These are phyloP conservation scores for Serrognathus titanus DNA, from an alignment of 2,888 invertebrate genomes.

Conservation along the genomic window DNA sequence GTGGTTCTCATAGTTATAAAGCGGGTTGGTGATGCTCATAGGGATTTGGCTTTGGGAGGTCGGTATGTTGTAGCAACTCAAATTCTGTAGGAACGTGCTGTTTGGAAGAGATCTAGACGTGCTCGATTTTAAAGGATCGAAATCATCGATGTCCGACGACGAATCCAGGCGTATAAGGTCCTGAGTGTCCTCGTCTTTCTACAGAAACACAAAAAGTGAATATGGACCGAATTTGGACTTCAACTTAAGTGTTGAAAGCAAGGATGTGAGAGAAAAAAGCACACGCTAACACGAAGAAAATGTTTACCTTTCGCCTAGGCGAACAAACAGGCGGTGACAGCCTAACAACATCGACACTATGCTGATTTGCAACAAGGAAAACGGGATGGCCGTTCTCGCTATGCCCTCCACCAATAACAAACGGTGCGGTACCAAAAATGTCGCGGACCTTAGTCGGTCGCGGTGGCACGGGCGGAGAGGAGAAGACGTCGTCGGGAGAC, in stretches of 20 bases:
- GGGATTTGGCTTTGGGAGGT: conserved; percentile 45
- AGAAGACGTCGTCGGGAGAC: conserved; percentile 45
- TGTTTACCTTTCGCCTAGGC: conserved; percentile 45
- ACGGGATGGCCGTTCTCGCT: conserved; percentile 49
- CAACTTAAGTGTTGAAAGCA: too few relatives aligned
- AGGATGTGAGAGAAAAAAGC: conserved; percentile 2
- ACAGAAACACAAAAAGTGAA: conserved; percentile 9
- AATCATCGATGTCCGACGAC: conserved; percentile 63
- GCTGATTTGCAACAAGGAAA: conserved; percentile 48
- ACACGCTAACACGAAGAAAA: background rate
- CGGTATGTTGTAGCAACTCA: conserved; percentile 25
- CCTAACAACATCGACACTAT: conserved; percentile 49
- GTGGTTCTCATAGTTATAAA: conserved; percentile 50
- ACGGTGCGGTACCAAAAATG: conserved; percentile 45
- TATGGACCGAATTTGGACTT: background rate
- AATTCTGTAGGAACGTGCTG: conserved; percentile 40
- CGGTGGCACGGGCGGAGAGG: conserved; percentile 42
- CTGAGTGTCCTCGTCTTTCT: conserved; percentile 50
- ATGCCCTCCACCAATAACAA: conserved; percentile 49
- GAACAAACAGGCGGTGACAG: conserved; percentile 47
- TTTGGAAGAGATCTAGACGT: conserved; percentile 28
- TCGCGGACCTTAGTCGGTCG: conserved; percentile 41
- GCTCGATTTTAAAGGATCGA: conserved; percentile 60
- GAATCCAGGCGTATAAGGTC: conserved; percentile 68
- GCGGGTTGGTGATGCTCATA: conserved; percentile 52